These are phyloP conservation scores for Rallus limicola DNA, from an alignment of 2,113 vertebrate species.

Conservation along the genomic window DNA sequence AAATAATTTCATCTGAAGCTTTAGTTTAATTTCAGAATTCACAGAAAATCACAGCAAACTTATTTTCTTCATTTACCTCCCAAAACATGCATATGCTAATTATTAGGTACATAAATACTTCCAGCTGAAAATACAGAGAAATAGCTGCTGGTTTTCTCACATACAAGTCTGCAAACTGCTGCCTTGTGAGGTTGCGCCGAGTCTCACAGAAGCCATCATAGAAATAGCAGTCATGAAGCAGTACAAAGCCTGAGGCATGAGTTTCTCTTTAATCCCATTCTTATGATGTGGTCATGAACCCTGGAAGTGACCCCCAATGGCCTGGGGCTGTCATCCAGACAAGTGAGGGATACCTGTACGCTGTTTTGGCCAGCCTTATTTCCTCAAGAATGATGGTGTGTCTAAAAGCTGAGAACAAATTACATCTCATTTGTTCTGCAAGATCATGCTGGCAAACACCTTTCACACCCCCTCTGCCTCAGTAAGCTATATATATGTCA, in stretches of 20 bases:
- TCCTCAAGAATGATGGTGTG: background rate
- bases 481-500: background rate
- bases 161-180: background rate
- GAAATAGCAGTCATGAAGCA: background rate
- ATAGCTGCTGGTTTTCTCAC: background rate
- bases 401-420: conserved; percentile 24
- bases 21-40: background rate
- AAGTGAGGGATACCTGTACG: conserved; percentile 27
- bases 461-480: background rate
- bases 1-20: background rate
- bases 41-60: background rate
- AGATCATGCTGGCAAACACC: background rate
- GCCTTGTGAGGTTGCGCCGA: background rate
- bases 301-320: background rate
- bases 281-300: background rate
- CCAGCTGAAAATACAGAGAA: background rate
- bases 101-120: background rate
- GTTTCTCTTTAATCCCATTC: conserved; percentile 2
- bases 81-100: background rate
- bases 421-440: conserved; percentile 1
- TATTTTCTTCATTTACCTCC: background rate
- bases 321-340: background rate
- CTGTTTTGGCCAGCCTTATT: background rate
- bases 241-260: background rate
- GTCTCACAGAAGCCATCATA: background rate